Evolutionary conservation across 1,140 invertebrate species (phyloP).

Genomic region (Tetraneura akinire): DNA sequence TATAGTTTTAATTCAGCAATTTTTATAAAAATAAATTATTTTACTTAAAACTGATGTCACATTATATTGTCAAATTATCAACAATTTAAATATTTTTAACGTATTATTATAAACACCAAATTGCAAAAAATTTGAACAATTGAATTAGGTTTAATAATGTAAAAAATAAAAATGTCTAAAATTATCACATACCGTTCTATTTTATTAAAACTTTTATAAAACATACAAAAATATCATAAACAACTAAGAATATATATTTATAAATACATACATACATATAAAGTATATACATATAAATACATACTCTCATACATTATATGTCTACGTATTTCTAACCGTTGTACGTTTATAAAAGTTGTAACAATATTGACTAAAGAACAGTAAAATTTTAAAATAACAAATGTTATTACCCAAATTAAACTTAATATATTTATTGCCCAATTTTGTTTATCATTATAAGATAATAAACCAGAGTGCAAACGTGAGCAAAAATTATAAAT

Average conservation of each 20-base stretch:
- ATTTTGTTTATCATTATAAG: constrained; percentile 43
- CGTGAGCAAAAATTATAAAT: constrained; percentile 47
- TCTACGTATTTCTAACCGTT: not conserved
- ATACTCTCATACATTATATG: not conserved
- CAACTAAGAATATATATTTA: not conserved
- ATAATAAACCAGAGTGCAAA: constrained; percentile 51
- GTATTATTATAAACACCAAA: not conserved
- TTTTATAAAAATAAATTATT: constrained; percentile 14
- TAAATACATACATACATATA: constrained; percentile 12
- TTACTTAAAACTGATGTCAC: not conserved
- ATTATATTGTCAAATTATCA: not conserved
- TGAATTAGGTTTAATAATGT: not conserved
- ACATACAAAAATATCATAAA: constrained; percentile 20
- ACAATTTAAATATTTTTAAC: not conserved
- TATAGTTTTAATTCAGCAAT: not conserved
- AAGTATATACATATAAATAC: not conserved
- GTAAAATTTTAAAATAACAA: constrained; percentile 15
- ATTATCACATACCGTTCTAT: not conserved
- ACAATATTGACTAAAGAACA: constrained; percentile 16
- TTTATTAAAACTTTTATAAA: constrained; percentile 19
- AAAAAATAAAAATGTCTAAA: not conserved
- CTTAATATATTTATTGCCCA: constrained; percentile 43
- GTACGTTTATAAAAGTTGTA: not conserved
- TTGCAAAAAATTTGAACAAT: not conserved
- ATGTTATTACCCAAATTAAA: constrained; percentile 36